A percentile compares a stretch with the other conserved stretches of the same genome.
Conservation (phyloP, 2,113 vertebrate genomes). For the Bungarus multicinctus region DNA sequence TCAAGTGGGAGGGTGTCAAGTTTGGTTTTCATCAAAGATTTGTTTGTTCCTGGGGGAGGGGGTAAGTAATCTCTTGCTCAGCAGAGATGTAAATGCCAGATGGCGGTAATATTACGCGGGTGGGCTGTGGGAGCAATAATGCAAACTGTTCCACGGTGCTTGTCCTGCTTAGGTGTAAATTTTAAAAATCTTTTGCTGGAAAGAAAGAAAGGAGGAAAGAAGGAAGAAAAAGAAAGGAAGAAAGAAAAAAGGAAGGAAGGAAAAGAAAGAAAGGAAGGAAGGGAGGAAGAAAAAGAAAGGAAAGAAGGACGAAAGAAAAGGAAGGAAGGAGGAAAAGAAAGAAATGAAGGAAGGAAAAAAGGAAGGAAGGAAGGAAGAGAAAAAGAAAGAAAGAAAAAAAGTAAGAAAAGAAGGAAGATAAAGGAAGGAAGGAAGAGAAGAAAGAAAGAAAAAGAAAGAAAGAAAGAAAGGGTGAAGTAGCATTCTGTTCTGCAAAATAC, state of each 20-base stretch:
- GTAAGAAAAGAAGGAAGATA: no score
- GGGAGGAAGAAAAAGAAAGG: no score
- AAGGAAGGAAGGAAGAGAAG: no score
- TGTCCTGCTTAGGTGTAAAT: not conserved
- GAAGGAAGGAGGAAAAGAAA: no score
- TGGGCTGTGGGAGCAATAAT: not conserved
- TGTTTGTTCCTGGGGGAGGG: not conserved
- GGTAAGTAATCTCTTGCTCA: not conserved
- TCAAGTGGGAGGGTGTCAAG: conserved; percentile 2
- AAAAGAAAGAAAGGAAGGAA: no score
- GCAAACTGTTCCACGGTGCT: not conserved
- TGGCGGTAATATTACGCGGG: not conserved
- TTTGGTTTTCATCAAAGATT: conserved; percentile 11
- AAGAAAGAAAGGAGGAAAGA: not conserved
- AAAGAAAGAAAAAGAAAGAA: no score
- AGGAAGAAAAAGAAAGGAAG: no score
- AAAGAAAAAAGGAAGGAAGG: no score
- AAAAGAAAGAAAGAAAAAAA: no score
- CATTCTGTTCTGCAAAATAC: not conserved
- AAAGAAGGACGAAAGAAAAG: no score
- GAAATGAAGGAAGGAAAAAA: no score
- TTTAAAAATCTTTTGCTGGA: not conserved
- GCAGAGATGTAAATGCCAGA: not conserved
- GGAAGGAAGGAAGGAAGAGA: no score
- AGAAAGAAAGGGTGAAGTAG: not conserved